Base-by-base conservation (phyloP, 2,888 invertebrate species). In the Opisthograptis luteolata region DNA sequence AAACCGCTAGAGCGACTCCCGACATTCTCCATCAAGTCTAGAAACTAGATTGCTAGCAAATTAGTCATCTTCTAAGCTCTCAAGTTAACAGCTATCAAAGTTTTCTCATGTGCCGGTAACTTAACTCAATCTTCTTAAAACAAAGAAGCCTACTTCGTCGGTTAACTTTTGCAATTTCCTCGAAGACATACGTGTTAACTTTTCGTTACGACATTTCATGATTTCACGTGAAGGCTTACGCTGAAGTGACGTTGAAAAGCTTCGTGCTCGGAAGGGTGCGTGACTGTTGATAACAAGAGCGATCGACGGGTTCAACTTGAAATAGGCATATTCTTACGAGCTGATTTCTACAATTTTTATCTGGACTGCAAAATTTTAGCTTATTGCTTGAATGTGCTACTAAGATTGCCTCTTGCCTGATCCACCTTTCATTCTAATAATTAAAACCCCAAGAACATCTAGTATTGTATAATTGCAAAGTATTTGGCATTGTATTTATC, bases 141-240 rank as follows among this genome's bases (percentile, higher is more conserved):
- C 46, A 47, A 47, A 35, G 34, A 35, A 28, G 31, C 31, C 12
- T 24, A 22, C 14, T 32, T 25, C 15, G 13, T 32, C 15, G 22
- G 12, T 39, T 32, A 46, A 46, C 39, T 47, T 47, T 35, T 22
- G 28, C 40, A 47, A 47, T 47, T 35, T 47, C 40, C 47, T 27
- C 27, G 15, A 28, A 40, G 32, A 46, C 15, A 28, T 10, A 34
- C 14, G 19, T 25, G 4, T 46, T 34, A 19, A 13, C 27, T 40
- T 39, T 39, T 19, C n/a, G 6, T 25, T 7, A 15, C 13, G 7
- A 7, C 25, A 14, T 45, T 44, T 42, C 6, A 13, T 14, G 9
- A 14, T 45, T 44, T 42, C 6, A 13, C 19, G 9, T 34, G 28
- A 19, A 35, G 13, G 14, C 13, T 27, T 43, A 41, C 20, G 14